Percentiles rank a stretch among this genome's conserved stretches.
Evolutionary conservation across 2,797 vertebrate genomes (phyloP).

Genomic region (Myotis planiceps): DNA sequence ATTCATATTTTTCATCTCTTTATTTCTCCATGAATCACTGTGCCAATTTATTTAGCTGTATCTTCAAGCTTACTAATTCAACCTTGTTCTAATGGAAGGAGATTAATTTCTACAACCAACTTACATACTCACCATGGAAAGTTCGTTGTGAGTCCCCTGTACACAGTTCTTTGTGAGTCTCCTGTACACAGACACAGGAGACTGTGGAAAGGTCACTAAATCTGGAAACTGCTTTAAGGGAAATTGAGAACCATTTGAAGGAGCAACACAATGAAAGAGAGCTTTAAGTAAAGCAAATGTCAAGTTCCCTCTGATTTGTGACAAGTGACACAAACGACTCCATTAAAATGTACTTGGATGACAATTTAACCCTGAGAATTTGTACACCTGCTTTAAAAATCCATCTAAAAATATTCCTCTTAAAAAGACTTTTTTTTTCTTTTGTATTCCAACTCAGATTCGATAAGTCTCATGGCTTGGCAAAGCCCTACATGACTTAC

Average conservation of each 20-base stretch:
- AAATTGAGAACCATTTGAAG: constrained; percentile 28
- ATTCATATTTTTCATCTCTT: not conserved
- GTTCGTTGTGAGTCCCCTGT: not conserved
- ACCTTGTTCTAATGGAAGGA: not conserved
- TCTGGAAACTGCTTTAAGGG: constrained; percentile 15
- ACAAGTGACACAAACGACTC: constrained; percentile 47
- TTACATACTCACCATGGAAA: not conserved
- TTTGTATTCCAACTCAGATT: not conserved
- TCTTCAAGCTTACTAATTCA: constrained; percentile 21
- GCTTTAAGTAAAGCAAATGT: constrained; percentile 43
- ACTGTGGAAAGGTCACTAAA: not conserved
- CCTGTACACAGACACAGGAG: not conserved
- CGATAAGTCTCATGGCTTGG: not conserved
- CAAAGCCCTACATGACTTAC: not conserved
- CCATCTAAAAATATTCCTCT: not conserved
- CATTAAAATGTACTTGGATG: constrained; percentile 41
- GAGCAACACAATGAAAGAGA: not conserved
- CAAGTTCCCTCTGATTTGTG: constrained; percentile 25
- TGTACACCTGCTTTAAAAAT: constrained; percentile 34
- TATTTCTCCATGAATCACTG: not conserved
- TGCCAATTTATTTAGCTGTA: not conserved
- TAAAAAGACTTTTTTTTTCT: not conserved
- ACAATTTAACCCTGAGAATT: constrained; percentile 25
- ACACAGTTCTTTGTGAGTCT: no score
- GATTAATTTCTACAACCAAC: not conserved